phyloP scores from a whole-genome alignment of 2,797 vertebrate species.

The Gambusia yucatana region DNA sequence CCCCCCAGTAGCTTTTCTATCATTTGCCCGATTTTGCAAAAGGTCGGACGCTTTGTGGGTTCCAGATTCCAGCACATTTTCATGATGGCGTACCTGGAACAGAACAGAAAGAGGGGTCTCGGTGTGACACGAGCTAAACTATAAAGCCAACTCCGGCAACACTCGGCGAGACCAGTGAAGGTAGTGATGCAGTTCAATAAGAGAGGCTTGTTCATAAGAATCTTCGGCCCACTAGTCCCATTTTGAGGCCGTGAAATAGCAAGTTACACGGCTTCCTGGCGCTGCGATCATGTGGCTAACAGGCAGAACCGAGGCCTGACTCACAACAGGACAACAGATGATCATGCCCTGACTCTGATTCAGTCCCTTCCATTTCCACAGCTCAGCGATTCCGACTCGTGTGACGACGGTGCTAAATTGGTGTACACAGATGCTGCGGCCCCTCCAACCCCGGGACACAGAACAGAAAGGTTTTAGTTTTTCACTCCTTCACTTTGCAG shows the following conservation, averaged over 20 bases:
- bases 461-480: slow-evolving; percentile 21
- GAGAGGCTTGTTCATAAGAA: slow-evolving; percentile 60
- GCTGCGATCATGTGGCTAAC: slow-evolving; percentile 78
- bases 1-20: slow-evolving; percentile 86
- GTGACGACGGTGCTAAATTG: slow-evolving; percentile 66
- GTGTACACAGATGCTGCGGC: slow-evolving; percentile 38
- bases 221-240: slow-evolving; percentile 46
- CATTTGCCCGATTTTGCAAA: slow-evolving; percentile 88
- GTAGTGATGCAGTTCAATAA: slow-evolving; percentile 57
- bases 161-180: slow-evolving; percentile 31
- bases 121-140: not conserved
- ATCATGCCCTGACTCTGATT: slow-evolving; percentile 72
- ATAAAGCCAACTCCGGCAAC: slow-evolving; percentile 20
- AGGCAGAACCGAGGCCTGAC: slow-evolving; percentile 77
- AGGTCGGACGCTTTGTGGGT: slow-evolving; percentile 89
- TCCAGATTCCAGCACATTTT: slow-evolving; percentile 95
- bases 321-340: slow-evolving; percentile 71
- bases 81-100: slow-evolving; percentile 92
- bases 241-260: slow-evolving; percentile 67
- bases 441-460: slow-evolving; percentile 15
- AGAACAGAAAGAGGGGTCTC: not conserved
- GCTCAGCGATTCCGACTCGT: slow-evolving; percentile 57
- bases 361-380: slow-evolving; percentile 52
- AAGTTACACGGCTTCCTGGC: slow-evolving; percentile 61
- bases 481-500: slow-evolving; percentile 5